phyloP scores from a whole-genome alignment of 92 coral and sea anemone genomes.

The Actinostola sp. region DNA sequence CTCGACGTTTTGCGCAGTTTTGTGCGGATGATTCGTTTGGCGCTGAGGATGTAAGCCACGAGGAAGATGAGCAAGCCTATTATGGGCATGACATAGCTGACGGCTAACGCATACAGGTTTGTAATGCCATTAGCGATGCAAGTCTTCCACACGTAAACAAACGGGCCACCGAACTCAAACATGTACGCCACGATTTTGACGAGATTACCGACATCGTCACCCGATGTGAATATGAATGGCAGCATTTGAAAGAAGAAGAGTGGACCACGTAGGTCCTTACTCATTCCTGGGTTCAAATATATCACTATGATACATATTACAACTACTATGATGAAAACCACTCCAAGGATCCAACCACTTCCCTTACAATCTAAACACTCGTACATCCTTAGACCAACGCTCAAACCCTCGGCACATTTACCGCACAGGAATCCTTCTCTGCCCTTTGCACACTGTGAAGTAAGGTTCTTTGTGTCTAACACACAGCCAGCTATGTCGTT shows the following conservation, averaged over 20 bases:
- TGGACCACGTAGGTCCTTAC: slow-evolving; percentile 94
- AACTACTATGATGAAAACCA: slow-evolving; percentile 61
- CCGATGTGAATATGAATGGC: slow-evolving; percentile 78
- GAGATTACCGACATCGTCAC: slow-evolving; percentile 60
- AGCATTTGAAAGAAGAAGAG: slow-evolving; percentile 95
- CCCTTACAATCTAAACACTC: slow-evolving; percentile 67
- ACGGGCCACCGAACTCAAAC: slow-evolving; percentile 85
- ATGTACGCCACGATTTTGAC: slow-evolving; percentile 61
- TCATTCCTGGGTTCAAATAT: slow-evolving; percentile 84
- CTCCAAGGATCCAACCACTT: slow-evolving; percentile 63
- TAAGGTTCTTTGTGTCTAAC: slow-evolving; percentile 57
- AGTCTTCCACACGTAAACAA: slow-evolving; percentile 64
- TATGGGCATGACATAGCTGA: slow-evolving; percentile 81
- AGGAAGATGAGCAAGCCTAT: slow-evolving; percentile 68
- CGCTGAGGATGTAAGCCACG: slow-evolving; percentile 73
- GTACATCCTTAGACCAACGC: slow-evolving; percentile 72
- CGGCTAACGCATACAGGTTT: slow-evolving; percentile 71
- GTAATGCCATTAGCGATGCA: slow-evolving; percentile 68
- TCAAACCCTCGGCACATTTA: slow-evolving; percentile 59
- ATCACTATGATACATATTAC: slow-evolving; percentile 68
- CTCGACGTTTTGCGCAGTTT: slow-evolving; percentile 84
- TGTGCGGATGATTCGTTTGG: slow-evolving; percentile 65
- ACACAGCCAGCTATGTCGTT: slow-evolving; percentile 70
- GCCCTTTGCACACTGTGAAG: slow-evolving; percentile 68
- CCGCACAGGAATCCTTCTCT: slow-evolving; percentile 91